Conservation (phyloP, 1,140 invertebrate species). For the Caenorhabditis elegans region WBcel235 BX284605.5:13675001-13675500, state of each 20-base stretch:
- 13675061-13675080: not conserved
- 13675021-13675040: not conserved
- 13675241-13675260: not conserved
- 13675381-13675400: not conserved
- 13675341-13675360: not conserved
- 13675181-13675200: too few species aligned
- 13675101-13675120: not conserved
- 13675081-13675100: not conserved
- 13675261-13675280: slow-evolving; percentile 3
- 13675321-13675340: not conserved
- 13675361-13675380: not conserved
- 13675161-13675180: not conserved
- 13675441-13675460: too few species aligned
- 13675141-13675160: not conserved
- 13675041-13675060: not conserved
- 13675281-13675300: not conserved
- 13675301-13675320: not conserved
- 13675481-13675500: too few species aligned
- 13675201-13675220: too few species aligned
- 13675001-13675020: not conserved
- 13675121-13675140: not conserved
- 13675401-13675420: too few species aligned
- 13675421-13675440: too few species aligned
- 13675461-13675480: too few species aligned
- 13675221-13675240: not conserved